Evolutionary conservation across 2,888 invertebrate genomes (phyloP).

Genomic region (Orthosia gracilis): DNA sequence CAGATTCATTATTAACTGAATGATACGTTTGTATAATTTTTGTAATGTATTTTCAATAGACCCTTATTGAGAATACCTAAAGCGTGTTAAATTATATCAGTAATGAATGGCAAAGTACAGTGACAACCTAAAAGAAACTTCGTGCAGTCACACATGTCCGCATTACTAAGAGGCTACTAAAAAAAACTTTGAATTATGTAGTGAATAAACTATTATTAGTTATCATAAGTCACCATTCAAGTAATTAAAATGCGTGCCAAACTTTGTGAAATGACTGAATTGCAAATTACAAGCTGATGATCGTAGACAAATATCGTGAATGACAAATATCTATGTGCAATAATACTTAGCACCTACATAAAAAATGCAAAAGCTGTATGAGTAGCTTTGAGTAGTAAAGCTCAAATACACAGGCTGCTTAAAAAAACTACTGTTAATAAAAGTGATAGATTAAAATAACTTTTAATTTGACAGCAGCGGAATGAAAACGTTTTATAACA

Average conservation of each 20-base stretch:
- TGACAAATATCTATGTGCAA: neutral
- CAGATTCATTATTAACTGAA: too few species aligned
- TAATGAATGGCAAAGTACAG: too few species aligned
- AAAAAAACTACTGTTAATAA: neutral
- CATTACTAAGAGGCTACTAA: neutral
- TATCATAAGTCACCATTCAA: neutral
- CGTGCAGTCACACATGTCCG: neutral
- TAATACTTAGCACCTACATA: neutral
- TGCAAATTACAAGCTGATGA: neutral
- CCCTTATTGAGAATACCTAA: too few species aligned
- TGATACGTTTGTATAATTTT: too few species aligned
- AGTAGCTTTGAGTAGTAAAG: neutral
- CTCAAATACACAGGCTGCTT: neutral
- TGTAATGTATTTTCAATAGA: too few species aligned
- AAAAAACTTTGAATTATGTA: neutral
- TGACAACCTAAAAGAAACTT: neutral
- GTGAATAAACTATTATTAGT: neutral
- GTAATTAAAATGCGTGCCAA: neutral
- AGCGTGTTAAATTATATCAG: too few species aligned
- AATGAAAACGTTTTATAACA: constrained; percentile 39
- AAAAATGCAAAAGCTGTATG: neutral
- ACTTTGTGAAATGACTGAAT: neutral
- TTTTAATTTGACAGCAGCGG: constrained; percentile 31
- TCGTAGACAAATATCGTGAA: neutral
- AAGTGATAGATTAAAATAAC: neutral